Conservation (phyloP, 2,888 invertebrate genomes). For the Unio pictorum region DNA sequence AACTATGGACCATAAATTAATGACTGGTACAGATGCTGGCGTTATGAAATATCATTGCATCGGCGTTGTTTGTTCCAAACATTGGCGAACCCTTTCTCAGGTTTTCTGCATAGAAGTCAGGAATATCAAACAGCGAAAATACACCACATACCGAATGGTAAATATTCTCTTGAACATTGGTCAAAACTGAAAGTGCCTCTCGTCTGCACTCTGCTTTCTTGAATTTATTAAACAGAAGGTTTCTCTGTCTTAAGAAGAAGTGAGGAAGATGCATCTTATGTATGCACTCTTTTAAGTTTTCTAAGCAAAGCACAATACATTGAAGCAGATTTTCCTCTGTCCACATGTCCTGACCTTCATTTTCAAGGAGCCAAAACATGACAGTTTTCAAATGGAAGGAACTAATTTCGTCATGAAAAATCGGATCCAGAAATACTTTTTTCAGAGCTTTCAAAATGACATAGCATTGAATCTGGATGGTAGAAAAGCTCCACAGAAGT, state of each 20-base stretch:
- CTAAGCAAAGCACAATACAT: not conserved
- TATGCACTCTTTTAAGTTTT: not conserved
- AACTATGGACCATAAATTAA: no score
- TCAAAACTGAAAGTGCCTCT: no score
- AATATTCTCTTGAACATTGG: no score
- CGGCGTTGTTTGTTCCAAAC: no score
- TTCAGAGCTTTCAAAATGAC: not conserved
- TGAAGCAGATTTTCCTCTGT: not conserved
- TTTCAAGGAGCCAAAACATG: not conserved
- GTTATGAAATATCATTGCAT: no score
- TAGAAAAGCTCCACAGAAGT: not conserved
- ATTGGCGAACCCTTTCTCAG: no score
- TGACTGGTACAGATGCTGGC: no score
- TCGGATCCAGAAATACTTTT: not conserved
- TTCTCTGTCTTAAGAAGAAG: not conserved
- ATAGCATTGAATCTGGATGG: not conserved
- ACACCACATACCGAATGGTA: no score
- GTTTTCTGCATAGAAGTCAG: no score
- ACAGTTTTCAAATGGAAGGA: conserved; percentile 1
- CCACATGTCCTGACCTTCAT: not conserved
- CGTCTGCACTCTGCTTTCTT: not conserved
- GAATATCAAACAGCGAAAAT: no score
- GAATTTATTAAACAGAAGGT: not conserved
- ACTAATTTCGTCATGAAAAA: not conserved
- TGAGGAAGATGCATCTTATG: not conserved